Conservation (phyloP, 2,113 vertebrate species). For the Solea solea region DNA sequence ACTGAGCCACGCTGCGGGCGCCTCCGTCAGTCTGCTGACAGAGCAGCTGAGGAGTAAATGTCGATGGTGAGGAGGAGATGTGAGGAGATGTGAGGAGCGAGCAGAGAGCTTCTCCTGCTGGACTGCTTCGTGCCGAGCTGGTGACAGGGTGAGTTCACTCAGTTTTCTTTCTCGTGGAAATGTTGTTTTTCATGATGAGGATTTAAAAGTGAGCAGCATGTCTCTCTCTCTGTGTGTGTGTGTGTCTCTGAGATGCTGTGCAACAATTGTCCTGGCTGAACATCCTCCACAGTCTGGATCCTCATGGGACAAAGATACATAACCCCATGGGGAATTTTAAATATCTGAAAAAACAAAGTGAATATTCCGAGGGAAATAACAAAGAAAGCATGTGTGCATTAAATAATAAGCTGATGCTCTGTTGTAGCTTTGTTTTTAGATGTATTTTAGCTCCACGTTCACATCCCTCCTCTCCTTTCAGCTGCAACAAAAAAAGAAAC, state of each 20-base stretch:
- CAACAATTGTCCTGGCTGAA: constrained; percentile 59
- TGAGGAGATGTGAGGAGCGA: constrained; percentile 1
- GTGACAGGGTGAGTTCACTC: constrained; percentile 63
- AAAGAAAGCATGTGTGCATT: background rate
- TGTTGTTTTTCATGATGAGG: background rate
- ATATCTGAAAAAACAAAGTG: constrained; percentile 16
- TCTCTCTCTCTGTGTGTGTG: background rate
- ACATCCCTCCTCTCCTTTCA: background rate
- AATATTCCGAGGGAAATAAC: background rate
- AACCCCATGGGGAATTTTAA: background rate
- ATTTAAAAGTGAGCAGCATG: constrained; percentile 29
- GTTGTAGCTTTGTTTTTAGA: background rate
- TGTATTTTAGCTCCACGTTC: background rate
- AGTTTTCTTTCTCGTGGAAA: background rate
- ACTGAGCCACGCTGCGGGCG: background rate
- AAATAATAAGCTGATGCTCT: no score
- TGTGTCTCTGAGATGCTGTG: constrained; percentile 25
- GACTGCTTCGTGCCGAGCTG: constrained; percentile 31
- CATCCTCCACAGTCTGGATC: background rate
- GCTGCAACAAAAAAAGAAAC: constrained; percentile 14
- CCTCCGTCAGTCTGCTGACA: constrained; percentile 10
- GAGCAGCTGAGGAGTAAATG: constrained; percentile 30
- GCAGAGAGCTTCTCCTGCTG: constrained; percentile 10
- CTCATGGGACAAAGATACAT: background rate
- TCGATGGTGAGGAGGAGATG: constrained; percentile 33